Conservation (phyloP, 2,888 invertebrate genomes). For the Halocaridina rubra region DNA sequence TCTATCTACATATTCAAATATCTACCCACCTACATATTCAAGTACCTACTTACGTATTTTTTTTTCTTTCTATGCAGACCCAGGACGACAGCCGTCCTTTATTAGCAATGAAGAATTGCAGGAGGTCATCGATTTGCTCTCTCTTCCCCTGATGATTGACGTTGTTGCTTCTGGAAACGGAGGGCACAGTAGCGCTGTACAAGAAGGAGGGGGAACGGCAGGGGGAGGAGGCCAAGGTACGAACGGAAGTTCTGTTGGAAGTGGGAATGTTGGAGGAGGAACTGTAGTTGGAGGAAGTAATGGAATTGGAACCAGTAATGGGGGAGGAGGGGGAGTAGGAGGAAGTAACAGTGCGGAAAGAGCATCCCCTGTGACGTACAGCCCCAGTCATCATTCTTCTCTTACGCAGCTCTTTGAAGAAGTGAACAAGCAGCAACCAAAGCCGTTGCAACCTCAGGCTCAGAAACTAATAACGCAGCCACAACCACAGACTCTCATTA, state of each 20-base stretch:
- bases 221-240: conserved; percentile 9
- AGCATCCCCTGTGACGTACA: conserved; percentile 23
- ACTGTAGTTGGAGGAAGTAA: not conserved
- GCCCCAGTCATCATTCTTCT: conserved; percentile 27
- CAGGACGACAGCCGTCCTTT: conserved; percentile 32
- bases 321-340: not conserved
- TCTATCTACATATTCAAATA: no score
- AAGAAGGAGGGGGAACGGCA: not conserved
- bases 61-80: no score
- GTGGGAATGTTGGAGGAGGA: not conserved
- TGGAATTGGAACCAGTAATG: not conserved
- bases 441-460: not conserved
- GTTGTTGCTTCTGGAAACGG: not conserved
- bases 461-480: not conserved
- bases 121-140: conserved; percentile 54
- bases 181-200: not conserved
- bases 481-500: not conserved
- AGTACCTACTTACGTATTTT: no score
- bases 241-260: not conserved
- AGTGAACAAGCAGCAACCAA: conserved; percentile 36
- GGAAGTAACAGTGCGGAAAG: conserved; percentile 1
- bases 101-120: conserved; percentile 56
- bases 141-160: conserved; percentile 39
- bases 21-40: no score
- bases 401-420: conserved; percentile 50